Conservation (phyloP, 2,797 vertebrate species). For the Anguilla anguilla region DNA sequence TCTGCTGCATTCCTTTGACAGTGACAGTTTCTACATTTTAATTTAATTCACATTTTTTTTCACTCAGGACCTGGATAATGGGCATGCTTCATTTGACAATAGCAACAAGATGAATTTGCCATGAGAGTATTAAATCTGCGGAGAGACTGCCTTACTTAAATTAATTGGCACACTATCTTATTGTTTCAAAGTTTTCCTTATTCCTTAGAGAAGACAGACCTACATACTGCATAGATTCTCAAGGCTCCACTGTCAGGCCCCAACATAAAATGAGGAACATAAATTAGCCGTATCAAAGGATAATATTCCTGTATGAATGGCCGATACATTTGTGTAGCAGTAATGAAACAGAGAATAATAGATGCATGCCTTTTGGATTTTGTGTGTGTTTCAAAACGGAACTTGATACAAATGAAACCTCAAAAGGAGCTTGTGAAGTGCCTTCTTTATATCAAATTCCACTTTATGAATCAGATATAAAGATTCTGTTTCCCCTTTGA, state of each 20-base stretch:
- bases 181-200: constrained; percentile 14
- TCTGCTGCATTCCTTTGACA: neutral
- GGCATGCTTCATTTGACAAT: constrained; percentile 24
- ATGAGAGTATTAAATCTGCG: constrained; percentile 6
- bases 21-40: neutral
- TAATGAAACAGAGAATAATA: neutral
- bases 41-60: neutral
- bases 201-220: constrained; percentile 2
- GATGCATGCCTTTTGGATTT: neutral
- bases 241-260: neutral
- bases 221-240: neutral
- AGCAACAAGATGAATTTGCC: constrained; percentile 12
- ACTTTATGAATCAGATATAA: neutral
- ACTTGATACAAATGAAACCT: neutral
- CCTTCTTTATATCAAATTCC: neutral
- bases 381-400: neutral
- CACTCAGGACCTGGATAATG: constrained; percentile 10
- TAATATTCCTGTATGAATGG: neutral
- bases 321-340: neutral
- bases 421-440: neutral
- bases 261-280: neutral
- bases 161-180: constrained; percentile 1
- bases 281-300: neutral
- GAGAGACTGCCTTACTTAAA: constrained; percentile 8
- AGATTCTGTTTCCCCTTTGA: neutral